phyloP scores from a whole-genome alignment of 2,888 invertebrate species.

The Stenurella melanura region DNA sequence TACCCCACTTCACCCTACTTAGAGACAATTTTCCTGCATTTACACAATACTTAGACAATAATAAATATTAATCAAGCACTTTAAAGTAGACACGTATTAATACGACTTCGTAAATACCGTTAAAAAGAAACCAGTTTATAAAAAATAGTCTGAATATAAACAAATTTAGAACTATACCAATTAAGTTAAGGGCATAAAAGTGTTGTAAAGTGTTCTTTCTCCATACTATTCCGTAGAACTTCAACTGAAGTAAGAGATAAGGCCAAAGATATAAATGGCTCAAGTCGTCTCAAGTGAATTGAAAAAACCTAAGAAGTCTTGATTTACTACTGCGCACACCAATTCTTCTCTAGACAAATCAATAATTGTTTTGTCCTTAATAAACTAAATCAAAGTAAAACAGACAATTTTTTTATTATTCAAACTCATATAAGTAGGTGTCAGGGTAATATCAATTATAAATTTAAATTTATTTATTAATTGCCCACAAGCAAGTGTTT shows the following conservation, averaged over 20 bases:
- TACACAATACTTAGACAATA: no score
- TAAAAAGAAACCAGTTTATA: neutral
- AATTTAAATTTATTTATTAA: no score
- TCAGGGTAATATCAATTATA: no score
- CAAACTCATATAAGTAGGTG: neutral
- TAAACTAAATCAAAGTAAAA: neutral
- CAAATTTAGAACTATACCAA: neutral
- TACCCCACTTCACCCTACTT: no score
- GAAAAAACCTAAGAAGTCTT: slow-evolving; percentile 18
- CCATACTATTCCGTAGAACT: slow-evolving; percentile 5
- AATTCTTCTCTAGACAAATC: slow-evolving; percentile 6
- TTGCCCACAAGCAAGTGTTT: no score
- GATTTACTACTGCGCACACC: slow-evolving; percentile 21
- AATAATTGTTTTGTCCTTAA: slow-evolving; percentile 19
- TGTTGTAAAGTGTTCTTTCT: slow-evolving; percentile 5
- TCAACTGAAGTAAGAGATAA: slow-evolving; percentile 21
- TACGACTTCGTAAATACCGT: neutral
- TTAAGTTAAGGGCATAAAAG: slow-evolving; percentile 15
- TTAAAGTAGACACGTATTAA: neutral
- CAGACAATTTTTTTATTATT: neutral
- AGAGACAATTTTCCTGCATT: no score
- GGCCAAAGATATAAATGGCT: slow-evolving; percentile 22
- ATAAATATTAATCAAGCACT: no score
- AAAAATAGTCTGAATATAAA: slow-evolving; percentile 5
- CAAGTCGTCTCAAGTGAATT: slow-evolving; percentile 20